Evolutionary conservation across 2,113 vertebrate species (phyloP), one percentile per base, ranked within the genome.

Genomic region (Rostratula benghalensis): DNA sequence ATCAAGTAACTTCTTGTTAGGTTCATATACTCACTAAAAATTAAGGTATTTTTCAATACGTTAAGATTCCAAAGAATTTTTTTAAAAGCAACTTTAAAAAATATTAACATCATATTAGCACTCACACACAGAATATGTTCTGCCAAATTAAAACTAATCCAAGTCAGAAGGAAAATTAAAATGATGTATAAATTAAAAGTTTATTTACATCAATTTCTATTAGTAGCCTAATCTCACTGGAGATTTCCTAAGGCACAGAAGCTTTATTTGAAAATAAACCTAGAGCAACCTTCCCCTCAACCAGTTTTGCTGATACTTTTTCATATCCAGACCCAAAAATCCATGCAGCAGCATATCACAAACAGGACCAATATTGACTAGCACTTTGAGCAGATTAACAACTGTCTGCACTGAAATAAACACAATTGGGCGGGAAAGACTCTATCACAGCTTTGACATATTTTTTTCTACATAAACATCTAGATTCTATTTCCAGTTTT

Each of bases 161-260:
- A 83, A 46, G 39, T 83, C 51, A 79, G 25, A 79, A 92, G 23
- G 27, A 89, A 93, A 95, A 79, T 23, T 39, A 63, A 71, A 83
- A 35, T 5, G 16, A 69, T 4, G 15, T 43, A 78, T 65, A 77
- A n/a, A 77, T 39, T n/a, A 80, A 33, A 25, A 67, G 59, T 56
- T 83, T 74, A 83, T 83, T 80, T 27, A 73, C 18, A 60, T 24
- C 24, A 51, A 80, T 43, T 64, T 65, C 35, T 83, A 8, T 27
- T n/a, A 65, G 59, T 30, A 77, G 15, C 3, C 73, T 71, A 53
- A 73, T 65, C 28, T 83, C 54, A 56, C 33, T 68, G 57, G 41
- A 87, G 10, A 48, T 51, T 87, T 93, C 82, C 33, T 60, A 93
- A 71, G 83, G 83, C 71, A 88, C 61, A 80, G 63, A 76, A 85